Evolutionary conservation across 1,140 invertebrate genomes (phyloP), one percentile per base, ranked within the genome.

Genomic region (Danaus plexippus): DNA sequence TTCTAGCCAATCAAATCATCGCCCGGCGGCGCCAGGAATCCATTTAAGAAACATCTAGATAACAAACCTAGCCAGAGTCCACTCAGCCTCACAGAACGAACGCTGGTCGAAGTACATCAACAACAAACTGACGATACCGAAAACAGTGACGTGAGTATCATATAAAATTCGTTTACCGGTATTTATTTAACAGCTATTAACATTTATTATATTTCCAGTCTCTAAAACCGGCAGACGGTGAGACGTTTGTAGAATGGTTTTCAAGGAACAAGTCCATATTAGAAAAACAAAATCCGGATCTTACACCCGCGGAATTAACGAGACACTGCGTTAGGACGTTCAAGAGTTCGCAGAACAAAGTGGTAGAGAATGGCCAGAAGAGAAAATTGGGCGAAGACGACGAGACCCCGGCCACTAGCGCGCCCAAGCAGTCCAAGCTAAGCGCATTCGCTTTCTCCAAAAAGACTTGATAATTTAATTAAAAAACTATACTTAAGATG

Each of bases 171-270:
- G 22, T 32, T 32, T 32, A 32, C 22, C 22, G 22, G 22, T 32
- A 4, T 3, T 32, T 32, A 6, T 32, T n/a, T 6, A 32, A 32
- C 22, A 32, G 7, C 7, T 5, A 12, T 49, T 44, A 11, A 44
- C 32, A 11, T 32, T 18, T 46, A 11, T 8, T 13, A 50, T 9
- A 41, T 52, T 73, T 78, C 8, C 69, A 87, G 83, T 68, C 75
- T 9, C 42, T 75, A 18, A 73, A 73, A 58, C 76, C 75, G 4
- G 44, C 66, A 1, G 71, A 66, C 1, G 74, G 73, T 1, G 86
- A 88, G 68, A 88, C 85, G 8, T 92, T 92, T 59, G 71, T 90
- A 2, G 78, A 81, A 22, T 92, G 90, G 91, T 90, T 88, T 51
- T 73, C 77, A 3, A 85, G 88, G 56, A 89, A 90, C 61, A 91